Conservation (phyloP, 2,113 vertebrate species). For the Neodon shergylaensis region DNA sequence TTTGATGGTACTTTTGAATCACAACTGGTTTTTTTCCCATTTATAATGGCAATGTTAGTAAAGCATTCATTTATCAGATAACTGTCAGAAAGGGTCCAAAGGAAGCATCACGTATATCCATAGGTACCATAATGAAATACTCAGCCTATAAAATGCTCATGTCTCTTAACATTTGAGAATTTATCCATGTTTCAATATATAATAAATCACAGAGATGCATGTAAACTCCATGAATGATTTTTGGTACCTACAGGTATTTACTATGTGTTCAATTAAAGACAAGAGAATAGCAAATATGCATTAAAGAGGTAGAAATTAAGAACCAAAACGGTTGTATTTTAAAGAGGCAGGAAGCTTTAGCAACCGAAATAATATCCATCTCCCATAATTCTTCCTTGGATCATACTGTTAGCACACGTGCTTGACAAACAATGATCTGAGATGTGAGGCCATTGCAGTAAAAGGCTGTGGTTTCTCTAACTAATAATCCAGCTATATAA, state of each 20-base stretch:
- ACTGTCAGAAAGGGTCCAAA: background rate
- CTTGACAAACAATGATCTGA: background rate
- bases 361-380: background rate
- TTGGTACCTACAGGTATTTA: background rate
- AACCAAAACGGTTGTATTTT: background rate
- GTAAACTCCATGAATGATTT: background rate
- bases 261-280: background rate
- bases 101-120: background rate
- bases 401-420: background rate
- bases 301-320: background rate
- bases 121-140: background rate
- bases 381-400: background rate
- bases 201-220: background rate
- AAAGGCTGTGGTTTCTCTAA: background rate
- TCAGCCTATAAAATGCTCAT: background rate
- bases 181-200: background rate
- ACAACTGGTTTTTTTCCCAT: background rate
- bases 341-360: background rate
- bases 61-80: background rate
- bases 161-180: background rate
- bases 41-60: background rate
- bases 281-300: background rate
- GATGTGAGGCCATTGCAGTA: background rate
- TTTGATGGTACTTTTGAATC: background rate
- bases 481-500: slow-evolving; percentile 6